Base-by-base conservation (phyloP, 2,113 vertebrate species). In the Macrotus californicus region DNA sequence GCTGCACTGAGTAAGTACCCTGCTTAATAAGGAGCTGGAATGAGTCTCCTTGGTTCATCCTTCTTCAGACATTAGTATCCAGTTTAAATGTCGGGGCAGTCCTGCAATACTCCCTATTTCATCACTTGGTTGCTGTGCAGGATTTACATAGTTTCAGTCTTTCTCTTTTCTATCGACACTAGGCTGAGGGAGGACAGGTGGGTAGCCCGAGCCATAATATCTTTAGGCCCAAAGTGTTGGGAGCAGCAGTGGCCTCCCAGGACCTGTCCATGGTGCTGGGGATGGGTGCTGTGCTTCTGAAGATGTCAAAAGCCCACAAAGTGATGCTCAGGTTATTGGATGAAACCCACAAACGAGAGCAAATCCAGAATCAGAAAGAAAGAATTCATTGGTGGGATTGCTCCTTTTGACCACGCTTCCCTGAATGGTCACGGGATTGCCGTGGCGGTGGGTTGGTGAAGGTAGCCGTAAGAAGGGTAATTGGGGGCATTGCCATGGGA, bases 141-240 rank as follows among this genome's bases (percentile, higher is more conserved):
- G 6, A 46, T 41, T 86, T 48, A 31, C 11, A 11, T 24, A 50
- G 46, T 75, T 82, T 91, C 21, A 14, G 31, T 79, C 67, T 64
- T 72, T 80, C 48, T 94, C 61, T 89, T 88, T 46, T 90, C 48
- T 70, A 11, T 12, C 64, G n/a, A 61, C 59, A 72, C 29, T 8
- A 24, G 75, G 11, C 19, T 31, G 39, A 96, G 46, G 52, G 48
- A 61, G 41, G 36, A 4, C n/a, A 43, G 80, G 34, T 90, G 72
- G 39, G 7, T n/a, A 7, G 61, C 24, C 39, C 16, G 36, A 82
- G 54, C 5, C 19, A 7, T 16, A 9, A 7, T 16, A 9, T 93
- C 34, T 85, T 85, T 31, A 50, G 43, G 36, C 18, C 19, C 16
- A 54, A 88, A 29, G 31, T 76, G 6, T 18, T 56, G 56, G 46